phyloP scores from a whole-genome alignment of 2,113 vertebrate genomes.

The Chloropsis hardwickii region DNA sequence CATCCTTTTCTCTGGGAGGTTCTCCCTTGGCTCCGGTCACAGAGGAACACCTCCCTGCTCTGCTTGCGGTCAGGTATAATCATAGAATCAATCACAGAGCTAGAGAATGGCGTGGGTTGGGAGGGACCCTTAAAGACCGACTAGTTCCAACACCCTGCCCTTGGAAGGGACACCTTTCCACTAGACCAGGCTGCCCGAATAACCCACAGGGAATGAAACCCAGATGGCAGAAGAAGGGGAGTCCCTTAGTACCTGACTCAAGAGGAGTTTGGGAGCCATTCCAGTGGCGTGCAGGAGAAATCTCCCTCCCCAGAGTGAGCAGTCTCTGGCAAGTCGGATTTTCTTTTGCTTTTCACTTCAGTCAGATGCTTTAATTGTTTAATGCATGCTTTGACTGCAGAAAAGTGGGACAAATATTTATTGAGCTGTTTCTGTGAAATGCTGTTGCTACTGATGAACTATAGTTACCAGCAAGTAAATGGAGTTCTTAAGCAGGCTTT shows the following conservation, averaged over 20 bases:
- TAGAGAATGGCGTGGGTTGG: not conserved
- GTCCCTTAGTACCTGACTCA: not conserved
- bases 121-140: not conserved
- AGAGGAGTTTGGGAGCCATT: not conserved
- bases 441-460: not conserved
- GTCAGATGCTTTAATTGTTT: not conserved
- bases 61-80: not conserved
- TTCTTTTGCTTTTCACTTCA: not conserved
- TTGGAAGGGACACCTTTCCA: not conserved
- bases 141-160: not conserved
- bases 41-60: not conserved
- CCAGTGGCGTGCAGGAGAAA: not conserved
- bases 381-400: not conserved
- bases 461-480: not conserved
- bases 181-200: not conserved
- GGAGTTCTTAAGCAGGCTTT: not conserved
- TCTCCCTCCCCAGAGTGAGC: not conserved
- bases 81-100: not conserved
- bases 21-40: not conserved
- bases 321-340: not conserved
- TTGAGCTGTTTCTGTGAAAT: not conserved
- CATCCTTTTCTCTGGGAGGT: not conserved
- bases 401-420: not conserved
- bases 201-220: not conserved
- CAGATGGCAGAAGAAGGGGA: not conserved